Conservation (phyloP, 1,140 invertebrate species). For the Eueides isabella region DNA sequence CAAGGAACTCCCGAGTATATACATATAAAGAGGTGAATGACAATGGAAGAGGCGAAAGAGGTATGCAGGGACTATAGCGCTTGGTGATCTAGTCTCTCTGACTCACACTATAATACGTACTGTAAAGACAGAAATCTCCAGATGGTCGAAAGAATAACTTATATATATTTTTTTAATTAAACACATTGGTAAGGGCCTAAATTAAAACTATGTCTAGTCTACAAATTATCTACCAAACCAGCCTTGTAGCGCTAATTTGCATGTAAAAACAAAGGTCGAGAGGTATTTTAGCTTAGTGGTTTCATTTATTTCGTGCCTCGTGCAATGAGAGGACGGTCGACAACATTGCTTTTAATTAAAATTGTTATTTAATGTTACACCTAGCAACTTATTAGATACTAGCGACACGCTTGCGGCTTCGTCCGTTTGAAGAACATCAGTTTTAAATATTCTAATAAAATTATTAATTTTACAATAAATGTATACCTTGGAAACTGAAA, state of each 20-base stretch:
- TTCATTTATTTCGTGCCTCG: neutral
- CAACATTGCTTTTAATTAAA: constrained; percentile 58
- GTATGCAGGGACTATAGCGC: too few relatives aligned
- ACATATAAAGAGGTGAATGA: too few relatives aligned
- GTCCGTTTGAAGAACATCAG: too few relatives aligned
- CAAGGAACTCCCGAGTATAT: too few relatives aligned
- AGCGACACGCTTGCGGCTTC: too few relatives aligned
- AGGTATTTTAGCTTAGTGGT: neutral
- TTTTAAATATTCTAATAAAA: too few relatives aligned
- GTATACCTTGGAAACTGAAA: too few relatives aligned
- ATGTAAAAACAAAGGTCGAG: neutral
- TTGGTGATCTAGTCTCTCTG: too few relatives aligned
- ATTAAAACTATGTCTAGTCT: neutral
- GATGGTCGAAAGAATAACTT: neutral
- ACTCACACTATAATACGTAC: too few relatives aligned
- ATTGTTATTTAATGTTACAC: constrained; percentile 50
- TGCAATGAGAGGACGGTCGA: constrained; percentile 31
- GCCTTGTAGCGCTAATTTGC: constrained; percentile 9
- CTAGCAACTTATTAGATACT: neutral
- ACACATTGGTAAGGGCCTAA: neutral
- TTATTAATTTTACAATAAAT: too few relatives aligned
- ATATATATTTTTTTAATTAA: neutral
- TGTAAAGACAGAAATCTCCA: neutral
- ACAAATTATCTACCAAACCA: neutral
- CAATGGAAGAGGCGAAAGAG: too few relatives aligned